These are phyloP conservation scores for Synanthedon myopaeformis DNA, from an alignment of 2,888 invertebrate species.

Conservation along the genomic window DNA sequence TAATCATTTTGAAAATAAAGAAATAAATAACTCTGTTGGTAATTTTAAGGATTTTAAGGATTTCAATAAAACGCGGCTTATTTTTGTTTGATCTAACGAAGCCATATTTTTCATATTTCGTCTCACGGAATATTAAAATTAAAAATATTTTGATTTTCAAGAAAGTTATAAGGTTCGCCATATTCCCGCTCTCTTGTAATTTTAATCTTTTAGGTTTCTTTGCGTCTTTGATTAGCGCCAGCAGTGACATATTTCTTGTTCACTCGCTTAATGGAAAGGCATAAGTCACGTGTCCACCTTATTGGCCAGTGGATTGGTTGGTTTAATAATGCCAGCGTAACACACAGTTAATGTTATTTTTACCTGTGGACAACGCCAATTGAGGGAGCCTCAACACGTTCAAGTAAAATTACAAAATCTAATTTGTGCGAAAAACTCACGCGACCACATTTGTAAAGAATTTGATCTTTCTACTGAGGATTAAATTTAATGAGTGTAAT, in stretches of 20 bases:
- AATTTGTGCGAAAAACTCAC: neutral
- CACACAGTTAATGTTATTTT: slow-evolving; percentile 39
- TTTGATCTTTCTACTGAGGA: neutral
- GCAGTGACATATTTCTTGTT: slow-evolving; percentile 65
- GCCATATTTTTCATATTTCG: too few species aligned
- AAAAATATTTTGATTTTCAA: too few species aligned
- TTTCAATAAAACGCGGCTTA: too few species aligned
- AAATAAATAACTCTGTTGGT: too few species aligned
- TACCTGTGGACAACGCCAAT: slow-evolving; percentile 10
- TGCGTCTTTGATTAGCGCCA: slow-evolving; percentile 62
- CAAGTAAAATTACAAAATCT: neutral
- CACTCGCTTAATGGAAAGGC: slow-evolving; percentile 63
- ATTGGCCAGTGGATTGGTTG: slow-evolving; percentile 61
- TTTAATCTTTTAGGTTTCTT: slow-evolving; percentile 60
- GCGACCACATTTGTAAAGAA: neutral
- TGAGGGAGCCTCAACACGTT: neutral
- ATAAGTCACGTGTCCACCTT: slow-evolving; percentile 67
- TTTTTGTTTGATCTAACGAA: too few species aligned
- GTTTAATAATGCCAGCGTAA: slow-evolving; percentile 50
- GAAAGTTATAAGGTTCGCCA: slow-evolving; percentile 25
- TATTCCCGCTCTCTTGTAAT: slow-evolving; percentile 40
- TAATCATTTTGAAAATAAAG: too few species aligned
- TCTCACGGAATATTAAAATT: too few species aligned
- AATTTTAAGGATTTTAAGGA: too few species aligned
- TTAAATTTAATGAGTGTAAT: neutral